phyloP scores from a whole-genome alignment of 2,113 vertebrate species.

The Lasiurus borealis region DNA sequence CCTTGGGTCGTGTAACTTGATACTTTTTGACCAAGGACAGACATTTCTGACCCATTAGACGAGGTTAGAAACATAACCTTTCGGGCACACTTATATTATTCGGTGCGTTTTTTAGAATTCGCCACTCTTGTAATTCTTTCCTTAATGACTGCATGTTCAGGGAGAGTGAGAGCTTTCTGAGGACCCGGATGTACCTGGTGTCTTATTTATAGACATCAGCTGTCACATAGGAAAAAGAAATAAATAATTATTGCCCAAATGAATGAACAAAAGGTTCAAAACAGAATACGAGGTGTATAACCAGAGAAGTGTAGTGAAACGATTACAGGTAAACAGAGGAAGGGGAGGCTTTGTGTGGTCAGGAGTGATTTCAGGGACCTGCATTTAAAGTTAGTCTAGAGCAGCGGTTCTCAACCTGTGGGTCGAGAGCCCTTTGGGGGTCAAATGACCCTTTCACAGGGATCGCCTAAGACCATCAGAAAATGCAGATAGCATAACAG shows the following conservation, averaged over 20 bases:
- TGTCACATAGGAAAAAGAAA: slow-evolving; percentile 26
- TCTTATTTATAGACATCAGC: slow-evolving; percentile 42
- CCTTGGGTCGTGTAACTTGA: slow-evolving; percentile 12
- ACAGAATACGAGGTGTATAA: slow-evolving; percentile 1
- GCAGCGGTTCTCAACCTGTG: too few species aligned
- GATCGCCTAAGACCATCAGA: too few species aligned
- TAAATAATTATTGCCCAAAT: slow-evolving; percentile 54
- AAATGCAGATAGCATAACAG: too few species aligned
- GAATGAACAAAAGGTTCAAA: slow-evolving; percentile 51
- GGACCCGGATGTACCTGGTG: not conserved
- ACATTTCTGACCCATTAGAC: slow-evolving; percentile 31
- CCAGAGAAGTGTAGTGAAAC: not conserved
- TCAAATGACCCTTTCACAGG: too few species aligned
- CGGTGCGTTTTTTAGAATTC: slow-evolving; percentile 29
- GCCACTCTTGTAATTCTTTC: not conserved
- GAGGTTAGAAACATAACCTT: not conserved
- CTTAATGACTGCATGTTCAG: not conserved
- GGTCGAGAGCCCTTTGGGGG: too few species aligned
- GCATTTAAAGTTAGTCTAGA: slow-evolving; percentile 30
- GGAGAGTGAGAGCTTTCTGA: not conserved
- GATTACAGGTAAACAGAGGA: slow-evolving; percentile 9
- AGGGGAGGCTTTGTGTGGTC: not conserved
- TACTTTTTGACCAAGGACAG: slow-evolving; percentile 20
- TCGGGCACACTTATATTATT: not conserved
- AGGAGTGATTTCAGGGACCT: not conserved